Percentiles rank a stretch among this genome's conserved stretches.
Evolutionary conservation across 2,888 invertebrate genomes (phyloP).

Genomic region (Macrosoma leucophasiata): DNA sequence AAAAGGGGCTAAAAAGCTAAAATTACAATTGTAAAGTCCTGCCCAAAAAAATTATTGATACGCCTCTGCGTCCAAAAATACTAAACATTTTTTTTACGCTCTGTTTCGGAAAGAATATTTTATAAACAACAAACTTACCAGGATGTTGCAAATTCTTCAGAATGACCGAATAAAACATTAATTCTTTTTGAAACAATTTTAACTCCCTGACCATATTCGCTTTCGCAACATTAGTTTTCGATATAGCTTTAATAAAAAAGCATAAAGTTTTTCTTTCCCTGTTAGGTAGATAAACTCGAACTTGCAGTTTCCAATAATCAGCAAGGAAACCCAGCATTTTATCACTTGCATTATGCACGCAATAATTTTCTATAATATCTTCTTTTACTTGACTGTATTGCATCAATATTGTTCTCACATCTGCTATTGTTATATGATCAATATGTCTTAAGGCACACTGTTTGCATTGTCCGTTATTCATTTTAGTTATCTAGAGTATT

Average conservation of each 20-base stretch:
- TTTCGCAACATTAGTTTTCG: slow-evolving; percentile 51
- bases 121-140: slow-evolving; percentile 45
- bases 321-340: slow-evolving; percentile 62
- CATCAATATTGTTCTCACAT: too few relatives aligned
- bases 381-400: slow-evolving; percentile 26
- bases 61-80: too few relatives aligned
- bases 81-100: too few relatives aligned
- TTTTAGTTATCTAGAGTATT: too few relatives aligned
- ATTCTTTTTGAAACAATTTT: slow-evolving; percentile 51
- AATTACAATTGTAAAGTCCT: background rate
- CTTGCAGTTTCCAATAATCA: slow-evolving; percentile 60
- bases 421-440: slow-evolving; percentile 38
- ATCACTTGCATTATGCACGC: slow-evolving; percentile 45
- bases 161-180: slow-evolving; percentile 46
- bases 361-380: slow-evolving; percentile 34
- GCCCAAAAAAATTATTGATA: too few relatives aligned
- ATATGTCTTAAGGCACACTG: too few relatives aligned
- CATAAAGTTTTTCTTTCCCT: slow-evolving; percentile 30
- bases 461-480: too few relatives aligned
- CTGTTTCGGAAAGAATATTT: too few relatives aligned
- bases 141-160: slow-evolving; percentile 40
- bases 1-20: too few relatives aligned
- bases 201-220: slow-evolving; percentile 53
- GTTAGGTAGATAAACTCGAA: slow-evolving; percentile 30
- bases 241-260: slow-evolving; percentile 58